phyloP scores from a whole-genome alignment of 2,888 invertebrate genomes.

The Paralinhomoeus sp. region DNA sequence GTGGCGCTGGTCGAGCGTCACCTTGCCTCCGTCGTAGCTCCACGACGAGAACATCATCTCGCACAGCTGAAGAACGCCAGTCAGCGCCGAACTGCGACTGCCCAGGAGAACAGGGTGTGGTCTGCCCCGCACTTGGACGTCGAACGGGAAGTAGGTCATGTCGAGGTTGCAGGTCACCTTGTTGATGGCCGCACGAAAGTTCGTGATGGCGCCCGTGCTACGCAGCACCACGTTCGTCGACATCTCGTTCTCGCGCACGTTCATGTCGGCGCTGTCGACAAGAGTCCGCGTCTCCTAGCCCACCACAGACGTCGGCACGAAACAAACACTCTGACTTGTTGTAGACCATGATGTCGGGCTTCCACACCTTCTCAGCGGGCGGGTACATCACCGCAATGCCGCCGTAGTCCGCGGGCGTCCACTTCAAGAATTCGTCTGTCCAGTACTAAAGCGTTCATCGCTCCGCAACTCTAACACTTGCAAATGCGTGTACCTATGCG shows the following conservation, averaged over 20 bases:
- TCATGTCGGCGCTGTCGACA: conserved; percentile 8
- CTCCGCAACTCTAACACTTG: too few species aligned
- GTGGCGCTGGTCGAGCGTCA: conserved; percentile 1
- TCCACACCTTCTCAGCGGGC: conserved; percentile 19
- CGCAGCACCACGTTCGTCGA: conserved; percentile 19
- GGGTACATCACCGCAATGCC: conserved; percentile 18
- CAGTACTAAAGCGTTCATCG: conserved; percentile 11
- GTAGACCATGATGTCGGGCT: conserved; percentile 21
- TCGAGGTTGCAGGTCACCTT: conserved; percentile 7
- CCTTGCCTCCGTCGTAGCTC: conserved; percentile 6
- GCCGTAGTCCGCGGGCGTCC: conserved; percentile 18
- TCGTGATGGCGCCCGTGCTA: conserved; percentile 7
- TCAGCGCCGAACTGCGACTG: too few species aligned
- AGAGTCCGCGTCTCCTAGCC: too few species aligned
- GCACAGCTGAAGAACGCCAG: conserved; percentile 1
- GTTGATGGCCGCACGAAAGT: conserved; percentile 4
- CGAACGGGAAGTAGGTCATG: conserved; percentile 7
- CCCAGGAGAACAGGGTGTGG: too few species aligned
- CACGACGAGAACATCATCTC: conserved; percentile 7
- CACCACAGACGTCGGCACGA: too few species aligned
- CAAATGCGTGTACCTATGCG: too few species aligned
- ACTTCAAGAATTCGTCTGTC: conserved; percentile 15
- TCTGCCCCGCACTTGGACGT: conserved; percentile 2
- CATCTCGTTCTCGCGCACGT: conserved; percentile 5
- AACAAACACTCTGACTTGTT: conserved; percentile 9